Base-by-base conservation (phyloP, 2,888 invertebrate species). In the Chesias legatella region DNA sequence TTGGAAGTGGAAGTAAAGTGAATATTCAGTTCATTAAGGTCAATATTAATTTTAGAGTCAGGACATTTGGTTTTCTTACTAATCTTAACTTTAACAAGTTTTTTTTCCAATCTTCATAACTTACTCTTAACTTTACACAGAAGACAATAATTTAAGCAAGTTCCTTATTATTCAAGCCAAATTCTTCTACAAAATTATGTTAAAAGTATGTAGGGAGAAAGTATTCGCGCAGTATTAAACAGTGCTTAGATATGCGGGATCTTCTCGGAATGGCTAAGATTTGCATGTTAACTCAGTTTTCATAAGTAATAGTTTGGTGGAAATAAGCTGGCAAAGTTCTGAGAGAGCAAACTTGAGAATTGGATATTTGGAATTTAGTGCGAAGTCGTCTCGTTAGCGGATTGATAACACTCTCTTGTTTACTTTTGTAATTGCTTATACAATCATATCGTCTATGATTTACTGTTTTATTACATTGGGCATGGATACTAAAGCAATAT, bases 271-370 rank as follows among this genome's bases (percentile, higher is more conserved):
- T 71, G 73, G 74, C 67, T 71, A 67, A 73, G 80, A 84, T 82
- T 84, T 85, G 79, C 82, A 79, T 83, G 78, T 77, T 79, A 82
- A 79, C 79, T 80, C 68, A 61, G 75, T 77, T 81, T 77, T 75
- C 74, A 73, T 79, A 78, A 82, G 75, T 84, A 79, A 80, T 75
- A 78, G 74, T 76, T 74, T 70, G 67, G 67, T 76, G 67, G 60
- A 73, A 74, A 78, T 74, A 75, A 75, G 67, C 67, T 64, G 59
- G 53, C 54, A 53, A 78, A 74, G 67, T 78, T 76, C 54, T 43
- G 47, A 77, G 74, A 67, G 72, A 72, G 64, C 67, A 50, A 74
- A 76, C 68, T 79, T 69, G 63, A 70, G 68, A 67, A 69, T 70
- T 68, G 70, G 76, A 72, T 79, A 76, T 77, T 74, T 73, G 62